Conservation (phyloP, 2,113 vertebrate genomes). For the Semicossyphus pulcher region DNA sequence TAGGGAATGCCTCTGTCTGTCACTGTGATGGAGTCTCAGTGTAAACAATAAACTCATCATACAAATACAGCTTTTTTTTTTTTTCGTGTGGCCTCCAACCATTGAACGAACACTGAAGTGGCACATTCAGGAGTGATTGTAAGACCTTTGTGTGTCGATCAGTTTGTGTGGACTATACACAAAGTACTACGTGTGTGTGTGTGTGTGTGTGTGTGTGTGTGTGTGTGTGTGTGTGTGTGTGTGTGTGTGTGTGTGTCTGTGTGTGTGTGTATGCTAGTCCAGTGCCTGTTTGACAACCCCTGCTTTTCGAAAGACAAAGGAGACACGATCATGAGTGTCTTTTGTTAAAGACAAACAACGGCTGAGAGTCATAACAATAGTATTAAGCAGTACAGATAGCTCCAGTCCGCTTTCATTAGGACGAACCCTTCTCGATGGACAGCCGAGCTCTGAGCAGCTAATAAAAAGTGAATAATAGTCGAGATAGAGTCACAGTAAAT, state of each 20-base stretch:
- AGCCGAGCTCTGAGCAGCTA: slow-evolving; percentile 33
- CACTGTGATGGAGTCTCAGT: too few species aligned
- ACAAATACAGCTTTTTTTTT: background rate
- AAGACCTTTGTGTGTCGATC: background rate
- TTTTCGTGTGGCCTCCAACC: background rate
- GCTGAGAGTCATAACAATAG: slow-evolving; percentile 20
- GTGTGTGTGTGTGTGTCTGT: background rate
- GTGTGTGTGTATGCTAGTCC: background rate
- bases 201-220: background rate
- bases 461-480: slow-evolving; percentile 54
- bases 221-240: background rate
- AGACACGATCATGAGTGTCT: slow-evolving; percentile 25
- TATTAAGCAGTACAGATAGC: slow-evolving; percentile 29
- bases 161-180: slow-evolving; percentile 6
- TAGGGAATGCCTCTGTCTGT: background rate
- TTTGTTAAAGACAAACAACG: slow-evolving; percentile 31
- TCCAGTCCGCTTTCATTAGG: slow-evolving; percentile 26
- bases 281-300: slow-evolving; percentile 1
- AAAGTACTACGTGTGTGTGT: background rate
- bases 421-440: slow-evolving; percentile 19
- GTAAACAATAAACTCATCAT: background rate
- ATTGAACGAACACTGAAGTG: background rate
- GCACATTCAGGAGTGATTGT: background rate
- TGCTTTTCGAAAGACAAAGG: slow-evolving; percentile 24
- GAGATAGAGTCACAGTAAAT: slow-evolving; percentile 48